These are phyloP conservation scores for Typhlomys cinereus DNA, from an alignment of 2,113 vertebrate genomes.

Conservation along the genomic window DNA sequence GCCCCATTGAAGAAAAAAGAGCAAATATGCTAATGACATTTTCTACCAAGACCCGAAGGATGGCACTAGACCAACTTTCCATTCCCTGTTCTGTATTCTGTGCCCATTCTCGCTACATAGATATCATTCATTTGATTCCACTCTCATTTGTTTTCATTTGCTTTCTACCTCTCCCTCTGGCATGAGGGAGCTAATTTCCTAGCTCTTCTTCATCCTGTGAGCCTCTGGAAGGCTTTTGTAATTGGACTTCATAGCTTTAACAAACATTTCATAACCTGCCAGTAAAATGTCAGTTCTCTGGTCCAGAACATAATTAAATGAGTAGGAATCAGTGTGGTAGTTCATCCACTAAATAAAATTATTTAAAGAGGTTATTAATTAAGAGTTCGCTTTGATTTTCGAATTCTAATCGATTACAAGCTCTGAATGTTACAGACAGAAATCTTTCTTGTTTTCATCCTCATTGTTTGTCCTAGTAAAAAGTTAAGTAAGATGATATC, in stretches of 20 bases:
- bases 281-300: slow-evolving; percentile 56
- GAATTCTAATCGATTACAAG: slow-evolving; percentile 56
- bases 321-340: slow-evolving; percentile 6
- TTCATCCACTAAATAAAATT: slow-evolving; percentile 41
- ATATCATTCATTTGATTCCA: not conserved
- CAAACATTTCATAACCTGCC: slow-evolving; percentile 64
- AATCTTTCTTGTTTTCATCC: slow-evolving; percentile 6
- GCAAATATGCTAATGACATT: slow-evolving; percentile 36
- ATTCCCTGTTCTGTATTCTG: not conserved
- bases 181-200: not conserved
- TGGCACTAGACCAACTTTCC: not conserved
- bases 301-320: slow-evolving; percentile 33
- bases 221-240: slow-evolving; percentile 42
- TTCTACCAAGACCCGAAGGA: not conserved
- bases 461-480: slow-evolving; percentile 11
- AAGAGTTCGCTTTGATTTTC: slow-evolving; percentile 51
- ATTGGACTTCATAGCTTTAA: slow-evolving; percentile 57
- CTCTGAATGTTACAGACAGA: not conserved
- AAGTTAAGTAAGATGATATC: not conserved
- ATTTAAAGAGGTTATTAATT: slow-evolving; percentile 62
- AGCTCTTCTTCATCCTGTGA: slow-evolving; percentile 2
- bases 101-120: not conserved
- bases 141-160: slow-evolving; percentile 37
- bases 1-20: not conserved
- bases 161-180: slow-evolving; percentile 10